Evolutionary conservation across 2,888 invertebrate species (phyloP), one percentile per base, ranked within the genome.

Genomic region (Tiphia femorata): DNA sequence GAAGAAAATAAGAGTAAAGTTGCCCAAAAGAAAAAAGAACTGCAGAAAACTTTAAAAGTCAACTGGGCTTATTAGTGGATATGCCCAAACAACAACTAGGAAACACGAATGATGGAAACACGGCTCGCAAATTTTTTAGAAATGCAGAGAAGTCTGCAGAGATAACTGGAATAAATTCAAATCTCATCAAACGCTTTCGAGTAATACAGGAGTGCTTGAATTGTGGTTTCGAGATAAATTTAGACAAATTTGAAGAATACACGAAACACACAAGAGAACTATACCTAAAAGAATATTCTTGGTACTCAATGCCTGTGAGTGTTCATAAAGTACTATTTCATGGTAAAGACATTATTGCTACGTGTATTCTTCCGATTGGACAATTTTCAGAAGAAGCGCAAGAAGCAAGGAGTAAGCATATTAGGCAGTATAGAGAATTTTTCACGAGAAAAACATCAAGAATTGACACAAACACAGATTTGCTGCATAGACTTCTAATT

Each of bases 61-160:
- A 38, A 21, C 21, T 50, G 10, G 49, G 49, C 8, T 23, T 55
- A 1, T 30, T 44, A n/a, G 8, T 55, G 7, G 49, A 55, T 30
- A 29, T 49, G 21, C 49, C 33, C 2, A 50, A 37, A 23, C 48
- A 48, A 4, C 4, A 29, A n/a, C 10, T 37, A 3, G 37, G 48
- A 8, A 46, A 25, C 16, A 35, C 41, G 5, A 56, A 56, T 42
- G 46, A 46, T 41, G 47, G 56, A 2, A 56, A 56, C 35, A 56
- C 50, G 14, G 21, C n/a, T n/a, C n/a, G n/a, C n/a, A n/a, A n/a
- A n/a, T n/a, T n/a, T n/a, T n/a, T n/a, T n/a, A n/a, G n/a, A 17
- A 49, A 55, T 21, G 40, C 44, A 2, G 49, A 43, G 29, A 43
- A 29, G 21, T 37, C 40, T 3, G 49, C 49, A 3, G 41, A 46